Evolutionary conservation across 2,888 invertebrate species (phyloP).

Genomic region (Oligia fasciuncula): DNA sequence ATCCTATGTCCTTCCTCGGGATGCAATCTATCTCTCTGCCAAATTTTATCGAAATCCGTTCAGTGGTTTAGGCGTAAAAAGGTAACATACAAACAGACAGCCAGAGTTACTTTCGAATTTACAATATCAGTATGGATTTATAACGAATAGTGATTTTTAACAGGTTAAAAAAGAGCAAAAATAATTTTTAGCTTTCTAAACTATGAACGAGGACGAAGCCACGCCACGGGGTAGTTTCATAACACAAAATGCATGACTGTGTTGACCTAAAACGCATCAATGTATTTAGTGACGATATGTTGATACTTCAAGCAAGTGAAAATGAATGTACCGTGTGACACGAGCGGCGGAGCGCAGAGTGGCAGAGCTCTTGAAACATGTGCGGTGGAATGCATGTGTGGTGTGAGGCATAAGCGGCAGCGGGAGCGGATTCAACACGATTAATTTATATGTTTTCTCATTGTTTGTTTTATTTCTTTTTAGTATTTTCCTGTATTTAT

Average conservation of each 20-base stretch:
- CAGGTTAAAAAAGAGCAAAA: too few species aligned
- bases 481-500: too few species aligned
- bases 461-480: too few species aligned
- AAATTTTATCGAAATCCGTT: too few species aligned
- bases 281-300: neutral
- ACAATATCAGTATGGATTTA: too few species aligned
- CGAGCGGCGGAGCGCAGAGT: constrained; percentile 17
- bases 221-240: neutral
- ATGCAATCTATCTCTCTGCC: too few species aligned
- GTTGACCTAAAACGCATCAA: constrained; percentile 6
- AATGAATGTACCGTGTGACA: constrained; percentile 43
- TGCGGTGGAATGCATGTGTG: constrained; percentile 6
- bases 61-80: too few species aligned
- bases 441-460: neutral
- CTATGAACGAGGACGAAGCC: neutral
- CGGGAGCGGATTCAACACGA: neutral
- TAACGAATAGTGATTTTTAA: too few species aligned
- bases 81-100: too few species aligned
- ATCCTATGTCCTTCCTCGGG: too few species aligned
- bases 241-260: neutral
- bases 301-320: constrained; percentile 28
- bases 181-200: too few species aligned
- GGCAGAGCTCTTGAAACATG: constrained; percentile 14
- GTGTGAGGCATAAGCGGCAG: neutral
- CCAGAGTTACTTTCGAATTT: too few species aligned